phyloP scores from a whole-genome alignment of 37 sponge, comb jelly and placozoan species.

The Tethya wilhelma region DNA sequence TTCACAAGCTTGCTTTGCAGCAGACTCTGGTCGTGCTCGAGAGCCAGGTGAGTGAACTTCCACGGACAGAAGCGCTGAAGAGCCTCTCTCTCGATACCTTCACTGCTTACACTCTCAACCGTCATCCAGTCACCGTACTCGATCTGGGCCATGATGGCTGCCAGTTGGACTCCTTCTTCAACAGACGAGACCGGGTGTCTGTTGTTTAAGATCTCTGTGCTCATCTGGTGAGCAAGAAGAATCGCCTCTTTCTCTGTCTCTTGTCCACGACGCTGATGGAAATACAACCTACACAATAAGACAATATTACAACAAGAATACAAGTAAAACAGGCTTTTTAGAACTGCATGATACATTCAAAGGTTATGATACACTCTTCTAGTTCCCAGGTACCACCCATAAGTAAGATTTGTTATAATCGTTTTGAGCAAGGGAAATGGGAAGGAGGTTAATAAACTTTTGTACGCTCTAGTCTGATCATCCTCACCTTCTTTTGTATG shows the following conservation, averaged over 20 bases:
- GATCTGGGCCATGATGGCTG: conserved; percentile 62
- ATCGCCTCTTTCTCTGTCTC: conserved; percentile 55
- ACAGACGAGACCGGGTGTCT: conserved; percentile 14
- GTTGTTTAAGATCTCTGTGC: conserved; percentile 31
- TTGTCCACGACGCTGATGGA: conserved; percentile 14
- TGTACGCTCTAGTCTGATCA: neutral
- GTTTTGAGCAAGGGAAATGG: neutral
- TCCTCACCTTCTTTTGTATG: conserved; percentile 41
- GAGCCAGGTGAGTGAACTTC: conserved; percentile 28
- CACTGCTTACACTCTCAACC: neutral
- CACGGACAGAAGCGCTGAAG: conserved; percentile 42
- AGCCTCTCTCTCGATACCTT: conserved; percentile 17
- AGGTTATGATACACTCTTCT: too few relatives aligned
- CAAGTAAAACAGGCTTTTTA: too few relatives aligned
- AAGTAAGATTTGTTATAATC: too few relatives aligned
- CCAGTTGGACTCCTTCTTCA: conserved; percentile 25
- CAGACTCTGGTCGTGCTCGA: conserved; percentile 48
- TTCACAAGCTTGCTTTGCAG: conserved; percentile 32
- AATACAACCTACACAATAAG: conserved; percentile 22
- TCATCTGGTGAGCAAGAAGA: conserved; percentile 58
- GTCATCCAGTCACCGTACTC: conserved; percentile 53
- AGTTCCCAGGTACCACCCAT: too few relatives aligned
- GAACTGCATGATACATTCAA: too few relatives aligned
- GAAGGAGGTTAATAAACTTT: neutral
- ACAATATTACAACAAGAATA: too few relatives aligned